Conservation (phyloP, 2,888 invertebrate species). For the Volucella inanis region DNA sequence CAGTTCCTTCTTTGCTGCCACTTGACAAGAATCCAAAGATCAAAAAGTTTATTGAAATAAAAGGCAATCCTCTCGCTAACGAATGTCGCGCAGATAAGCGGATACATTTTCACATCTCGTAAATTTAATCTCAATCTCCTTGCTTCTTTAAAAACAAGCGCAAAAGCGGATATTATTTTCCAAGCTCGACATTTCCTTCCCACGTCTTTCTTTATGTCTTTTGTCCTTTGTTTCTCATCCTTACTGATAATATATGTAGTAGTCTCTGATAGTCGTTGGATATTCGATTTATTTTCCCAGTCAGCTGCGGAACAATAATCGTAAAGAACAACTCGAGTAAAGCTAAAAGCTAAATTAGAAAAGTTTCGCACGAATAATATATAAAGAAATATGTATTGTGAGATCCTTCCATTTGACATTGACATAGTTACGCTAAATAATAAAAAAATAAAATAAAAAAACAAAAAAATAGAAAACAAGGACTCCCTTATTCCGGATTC, state of each 20-base stretch:
- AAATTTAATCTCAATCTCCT: slow-evolving; percentile 44
- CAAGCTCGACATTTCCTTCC: slow-evolving; percentile 20
- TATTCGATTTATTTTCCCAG: slow-evolving; percentile 37
- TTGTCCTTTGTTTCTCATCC: not conserved
- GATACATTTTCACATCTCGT: slow-evolving; percentile 58
- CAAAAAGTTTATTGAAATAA: slow-evolving; percentile 19
- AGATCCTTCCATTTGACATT: slow-evolving; percentile 22
- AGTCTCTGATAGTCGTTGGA: slow-evolving; percentile 12
- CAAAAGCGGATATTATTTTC: too few species aligned
- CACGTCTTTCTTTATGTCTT: not conserved
- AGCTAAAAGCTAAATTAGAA: slow-evolving; percentile 38
- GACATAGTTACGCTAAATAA: not conserved
- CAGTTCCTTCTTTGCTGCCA: slow-evolving; percentile 3
- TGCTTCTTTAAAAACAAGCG: not conserved
- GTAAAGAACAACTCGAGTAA: slow-evolving; percentile 53
- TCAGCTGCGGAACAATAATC: slow-evolving; percentile 53
- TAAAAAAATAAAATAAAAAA: too few species aligned
- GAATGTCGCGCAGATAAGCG: slow-evolving; percentile 51
- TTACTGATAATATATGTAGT: too few species aligned
- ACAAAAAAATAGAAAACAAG: too few species aligned
- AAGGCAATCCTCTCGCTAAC: slow-evolving; percentile 9
- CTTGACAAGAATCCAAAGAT: slow-evolving; percentile 9
- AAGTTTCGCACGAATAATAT: slow-evolving; percentile 48
- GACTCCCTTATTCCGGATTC: not conserved
- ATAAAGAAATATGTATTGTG: slow-evolving; percentile 21